Base-by-base conservation (phyloP, 2,113 vertebrate species). In the Sylvilagus bachmani region DNA sequence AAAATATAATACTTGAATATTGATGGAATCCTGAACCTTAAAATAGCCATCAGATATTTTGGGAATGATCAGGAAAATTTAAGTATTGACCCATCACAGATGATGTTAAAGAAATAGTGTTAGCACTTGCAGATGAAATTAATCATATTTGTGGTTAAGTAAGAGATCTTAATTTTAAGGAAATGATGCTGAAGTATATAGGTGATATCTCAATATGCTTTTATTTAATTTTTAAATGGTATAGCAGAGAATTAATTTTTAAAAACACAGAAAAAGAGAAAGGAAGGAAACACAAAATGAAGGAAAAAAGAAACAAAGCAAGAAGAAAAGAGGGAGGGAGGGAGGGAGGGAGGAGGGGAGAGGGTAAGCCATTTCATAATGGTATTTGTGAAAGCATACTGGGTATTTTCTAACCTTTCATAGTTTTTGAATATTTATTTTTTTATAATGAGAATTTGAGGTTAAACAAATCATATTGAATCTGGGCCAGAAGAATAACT, bases 1-100 rank as follows among this genome's bases (percentile, higher is more conserved):
- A 16, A 95, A 86, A 84, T 29, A 11, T 4, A 33, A 4, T 22
- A 22, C 51, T n/a, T 86, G 27, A 88, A 77, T 71, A 89, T 51
- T 89, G 38, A 83, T 91, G 51, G 22, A 70, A 89, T 11, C 31
- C 5, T 78, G 14, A 2, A 83, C 91, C 14, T 53, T 61, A 89
- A 75, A 96, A 71, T 44, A 70, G 12, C 10, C 61, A n/a, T 82
- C 58, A 95, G 70, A 33, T 6, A 80, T 87, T 90, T 55, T 49
- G 19, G 49, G 10, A 3, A 53, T 10, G 79, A 29, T 3, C 29
- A n/a, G 31, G 22, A n/a, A 80, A 78, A n/a, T 53, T 36, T 85
- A 24, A 96, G 78, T 81, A 86, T 85, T 91, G 29, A 81, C 19
- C 33, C 7, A 55, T 66, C 61, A 27, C 55, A n/a, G 21, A 38